Percentiles rank a stretch among this genome's conserved stretches.
Conservation (phyloP, 2,888 invertebrate species). For the Phragmatobia fuliginosa region DNA sequence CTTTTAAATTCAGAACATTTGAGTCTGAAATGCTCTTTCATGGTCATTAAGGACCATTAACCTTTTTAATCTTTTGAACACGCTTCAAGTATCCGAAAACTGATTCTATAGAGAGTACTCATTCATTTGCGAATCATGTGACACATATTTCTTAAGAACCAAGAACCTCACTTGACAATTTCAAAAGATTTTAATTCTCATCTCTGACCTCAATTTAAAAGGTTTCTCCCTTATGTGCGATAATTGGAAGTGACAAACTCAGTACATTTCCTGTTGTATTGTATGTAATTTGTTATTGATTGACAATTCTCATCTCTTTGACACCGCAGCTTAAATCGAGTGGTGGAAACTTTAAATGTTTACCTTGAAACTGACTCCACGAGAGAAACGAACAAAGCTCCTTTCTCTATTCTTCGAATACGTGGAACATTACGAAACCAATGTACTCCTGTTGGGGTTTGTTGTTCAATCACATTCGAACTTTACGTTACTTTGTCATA, state of each 20-base stretch:
- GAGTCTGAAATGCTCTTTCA: neutral
- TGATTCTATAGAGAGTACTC: too few species aligned
- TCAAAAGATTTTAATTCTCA: neutral
- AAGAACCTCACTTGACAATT: neutral
- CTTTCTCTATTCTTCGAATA: neutral
- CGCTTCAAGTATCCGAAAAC: neutral
- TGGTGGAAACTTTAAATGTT: conserved; percentile 19
- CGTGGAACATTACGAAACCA: neutral
- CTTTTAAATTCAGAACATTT: neutral
- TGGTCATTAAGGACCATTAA: neutral
- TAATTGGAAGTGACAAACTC: neutral
- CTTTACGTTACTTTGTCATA: neutral
- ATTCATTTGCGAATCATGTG: neutral
- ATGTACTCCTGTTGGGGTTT: neutral
- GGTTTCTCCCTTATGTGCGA: neutral
- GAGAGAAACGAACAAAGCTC: conserved; percentile 6
- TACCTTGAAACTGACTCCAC: conserved; percentile 11
- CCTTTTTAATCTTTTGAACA: neutral
- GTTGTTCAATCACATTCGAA: neutral
- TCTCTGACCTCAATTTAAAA: neutral
- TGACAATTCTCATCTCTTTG: neutral
- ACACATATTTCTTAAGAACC: neutral
- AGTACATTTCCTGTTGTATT: neutral
- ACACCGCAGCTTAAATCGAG: conserved; percentile 21
- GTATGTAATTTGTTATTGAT: neutral